These are phyloP conservation scores for Oostethus manadensis DNA, from an alignment of 2,113 vertebrate species.

Conservation along the genomic window DNA sequence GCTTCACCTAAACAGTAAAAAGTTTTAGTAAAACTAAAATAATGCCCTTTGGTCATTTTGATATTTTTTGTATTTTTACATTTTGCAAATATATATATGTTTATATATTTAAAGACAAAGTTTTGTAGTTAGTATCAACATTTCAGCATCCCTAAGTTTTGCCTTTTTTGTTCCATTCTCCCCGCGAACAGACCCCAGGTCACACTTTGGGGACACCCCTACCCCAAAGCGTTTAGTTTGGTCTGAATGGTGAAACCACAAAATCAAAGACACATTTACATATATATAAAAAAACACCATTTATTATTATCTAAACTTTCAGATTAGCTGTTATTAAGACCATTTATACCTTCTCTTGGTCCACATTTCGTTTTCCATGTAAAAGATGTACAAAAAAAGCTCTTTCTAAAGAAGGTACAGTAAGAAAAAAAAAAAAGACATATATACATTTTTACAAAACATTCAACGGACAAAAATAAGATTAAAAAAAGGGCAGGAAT, in stretches of 20 bases:
- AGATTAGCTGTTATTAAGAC: slow-evolving; percentile 68
- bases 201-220: no score
- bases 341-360: slow-evolving; percentile 60
- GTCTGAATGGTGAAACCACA: neutral
- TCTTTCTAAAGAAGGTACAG: slow-evolving; percentile 91
- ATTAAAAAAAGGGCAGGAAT: slow-evolving; percentile 58
- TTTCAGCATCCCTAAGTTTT: no score
- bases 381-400: slow-evolving; percentile 72
- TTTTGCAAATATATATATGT: no score
- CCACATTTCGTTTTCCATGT: slow-evolving; percentile 56
- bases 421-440: slow-evolving; percentile 83
- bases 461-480: slow-evolving; percentile 75
- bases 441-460: slow-evolving; percentile 98
- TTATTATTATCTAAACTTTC: slow-evolving; percentile 71
- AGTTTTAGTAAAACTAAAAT: no score
- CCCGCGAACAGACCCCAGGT: no score
- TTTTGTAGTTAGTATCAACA: no score
- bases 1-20: no score
- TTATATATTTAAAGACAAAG: no score
- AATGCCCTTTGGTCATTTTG: no score
- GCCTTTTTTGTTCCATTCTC: no score
- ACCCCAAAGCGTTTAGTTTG: no score
- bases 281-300: slow-evolving; percentile 57
- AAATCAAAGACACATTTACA: neutral
- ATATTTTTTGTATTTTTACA: no score